Evolutionary conservation across 2,888 invertebrate species (phyloP), one percentile per base, ranked within the genome.

Genomic region (Dichetophora obliterata): DNA sequence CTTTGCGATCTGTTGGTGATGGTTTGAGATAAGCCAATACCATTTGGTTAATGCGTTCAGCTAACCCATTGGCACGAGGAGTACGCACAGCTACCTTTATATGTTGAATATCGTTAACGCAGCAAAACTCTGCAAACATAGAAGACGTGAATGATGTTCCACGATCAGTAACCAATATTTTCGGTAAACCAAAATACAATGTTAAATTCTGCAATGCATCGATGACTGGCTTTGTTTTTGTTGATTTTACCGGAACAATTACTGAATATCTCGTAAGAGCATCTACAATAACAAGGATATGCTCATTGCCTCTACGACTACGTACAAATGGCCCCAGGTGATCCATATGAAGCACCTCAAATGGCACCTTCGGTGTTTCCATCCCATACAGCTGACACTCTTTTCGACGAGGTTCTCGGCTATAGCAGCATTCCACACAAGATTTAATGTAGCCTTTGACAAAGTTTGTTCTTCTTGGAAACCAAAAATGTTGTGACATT

Each of bases 21-120:
- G 69, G 19, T 72, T 79, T 14, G 66, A 34, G 8, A 61, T 34
- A 1, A 14, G 19, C 1, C 74, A 75, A 1, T 77, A 69, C 11
- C 77, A 63, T 66, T 77, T 81, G 43, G 54, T 75, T 1, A 75
- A 54, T 0, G 43, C 81, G 81, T 8, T 81, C 73, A 0, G 72
- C 72, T 14, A 78, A 71, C 1, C 80, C 80, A 27, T 80, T 80
- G 6, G 77, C 77, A 19, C 79, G 52, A 2, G 79, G 78, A 24
- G 78, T 80, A 16, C 79, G 66, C 1, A 79, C 80, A 5, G 76
- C 79, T 37, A 75, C 77, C 50, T 81, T 79, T 11, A 80, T 78
- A 68, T 81, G 79, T 11, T 78, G 77, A 14, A 80, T 77, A 14
- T 74, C 76, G n/a, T 80, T 70, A 8, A 52, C 48, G 3, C 37